These are phyloP conservation scores for Balanococcus diminutus DNA, from an alignment of 2,888 invertebrate species.

Conservation along the genomic window DNA sequence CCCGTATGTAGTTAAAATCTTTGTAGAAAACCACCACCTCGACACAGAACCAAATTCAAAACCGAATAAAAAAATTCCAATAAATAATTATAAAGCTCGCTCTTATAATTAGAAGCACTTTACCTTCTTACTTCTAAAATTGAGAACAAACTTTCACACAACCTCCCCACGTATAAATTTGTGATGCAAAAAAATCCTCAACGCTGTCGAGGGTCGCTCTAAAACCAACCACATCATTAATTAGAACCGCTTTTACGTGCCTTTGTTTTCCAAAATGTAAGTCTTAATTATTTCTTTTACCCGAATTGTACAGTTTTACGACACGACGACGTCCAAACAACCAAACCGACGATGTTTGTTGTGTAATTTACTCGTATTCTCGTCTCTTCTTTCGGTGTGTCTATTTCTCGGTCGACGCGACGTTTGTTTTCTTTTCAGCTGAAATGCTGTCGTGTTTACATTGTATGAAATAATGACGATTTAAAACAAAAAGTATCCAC, in stretches of 20 bases:
- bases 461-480: not conserved
- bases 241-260: slow-evolving; percentile 2
- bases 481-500: not conserved
- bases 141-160: not conserved
- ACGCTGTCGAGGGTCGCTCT: not conserved
- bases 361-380: slow-evolving; percentile 4
- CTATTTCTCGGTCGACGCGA: not conserved
- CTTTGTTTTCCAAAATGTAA: slow-evolving; percentile 11
- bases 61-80: not conserved
- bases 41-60: too few relatives aligned
- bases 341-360: not conserved
- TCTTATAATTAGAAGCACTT: not conserved
- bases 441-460: not conserved
- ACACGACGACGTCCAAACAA: not conserved
- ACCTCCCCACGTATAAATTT: not conserved
- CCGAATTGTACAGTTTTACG: not conserved
- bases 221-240: slow-evolving; percentile 10
- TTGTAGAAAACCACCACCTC: too few relatives aligned
- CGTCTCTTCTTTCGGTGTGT: not conserved
- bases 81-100: not conserved
- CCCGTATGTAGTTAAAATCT: too few relatives aligned
- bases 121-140: not conserved
- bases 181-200: not conserved
- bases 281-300: slow-evolving; percentile 10
- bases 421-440: not conserved